Evolutionary conservation across 1,140 invertebrate genomes (phyloP), one percentile per base, ranked within the genome.

Genomic region (Drosophila triauraria): DNA sequence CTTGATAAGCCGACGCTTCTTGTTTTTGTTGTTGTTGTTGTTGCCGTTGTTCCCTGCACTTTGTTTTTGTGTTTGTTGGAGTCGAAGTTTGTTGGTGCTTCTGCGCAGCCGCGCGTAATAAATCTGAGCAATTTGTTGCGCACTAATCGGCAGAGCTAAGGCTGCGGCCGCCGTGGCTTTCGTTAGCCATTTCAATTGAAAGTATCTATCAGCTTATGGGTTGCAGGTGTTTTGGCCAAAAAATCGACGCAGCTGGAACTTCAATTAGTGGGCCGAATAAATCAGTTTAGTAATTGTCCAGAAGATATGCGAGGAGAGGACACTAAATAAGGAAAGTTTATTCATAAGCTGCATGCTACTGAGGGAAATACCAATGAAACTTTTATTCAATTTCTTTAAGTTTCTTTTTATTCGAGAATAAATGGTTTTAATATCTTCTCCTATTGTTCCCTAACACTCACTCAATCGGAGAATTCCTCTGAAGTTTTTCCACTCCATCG

Each of bases 81-180:
- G 62, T 17, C 56, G 67, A 61, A 12, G n/a, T 53, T 32, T 35
- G 46, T 27, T 48, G 62, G 32, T 46, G 58, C 75, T 51, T 30
- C 56, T 48, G 64, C 48, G 74, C 78, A 65, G 51, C 74, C 50
- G 61, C 84, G 84, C 84, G 80, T 88, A 88, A 88, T 88, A 88
- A 88, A 88, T 88, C 84, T 88, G 81, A 65, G 80, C 84, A 88
- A 88, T 88, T 88, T 88, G 84, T 88, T 88, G 84, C 81, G 64
- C 84, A 79, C 80, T 88, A 88, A 88, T 88, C 84, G 84, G 53
- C 82, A 65, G 61, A 76, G 74, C 54, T 47, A 38, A 71, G 50
- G 51, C 57, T 27, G 46, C 69, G 4, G 61, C 43, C 47, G 60
- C 59, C 40, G 27, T 27, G 57, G 43, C 59, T 47, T 59, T 77